Evolutionary conservation across 2,797 vertebrate genomes (phyloP).

Genomic region (Pteronotus mesoamericanus): DNA sequence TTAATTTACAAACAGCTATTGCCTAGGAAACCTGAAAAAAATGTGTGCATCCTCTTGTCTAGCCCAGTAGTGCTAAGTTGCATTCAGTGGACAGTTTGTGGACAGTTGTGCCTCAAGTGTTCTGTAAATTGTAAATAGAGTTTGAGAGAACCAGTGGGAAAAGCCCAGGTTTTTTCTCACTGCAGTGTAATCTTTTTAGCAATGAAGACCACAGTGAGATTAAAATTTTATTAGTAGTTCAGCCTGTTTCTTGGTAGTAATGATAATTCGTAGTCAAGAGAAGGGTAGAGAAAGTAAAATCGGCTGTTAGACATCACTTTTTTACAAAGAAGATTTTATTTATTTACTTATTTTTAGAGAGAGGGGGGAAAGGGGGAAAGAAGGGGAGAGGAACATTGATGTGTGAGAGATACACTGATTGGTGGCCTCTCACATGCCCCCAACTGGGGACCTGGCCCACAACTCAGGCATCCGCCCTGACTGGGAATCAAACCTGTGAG

Average conservation of each 20-base stretch:
- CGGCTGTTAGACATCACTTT: background rate
- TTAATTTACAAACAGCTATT: constrained; percentile 28
- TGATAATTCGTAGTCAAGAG: constrained; percentile 29
- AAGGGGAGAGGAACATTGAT: background rate
- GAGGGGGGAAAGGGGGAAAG: too few relatives aligned
- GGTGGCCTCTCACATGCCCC: background rate
- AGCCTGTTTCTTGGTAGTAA: constrained; percentile 41
- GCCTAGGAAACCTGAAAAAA: constrained; percentile 20
- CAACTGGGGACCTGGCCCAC: background rate
- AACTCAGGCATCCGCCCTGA: background rate
- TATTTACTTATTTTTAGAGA: background rate
- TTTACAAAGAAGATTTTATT: background rate
- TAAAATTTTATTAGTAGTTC: constrained; percentile 43
- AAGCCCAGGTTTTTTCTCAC: background rate
- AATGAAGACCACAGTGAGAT: constrained; percentile 18
- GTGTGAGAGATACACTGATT: background rate
- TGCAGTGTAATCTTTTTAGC: constrained; percentile 8
- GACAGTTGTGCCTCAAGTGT: constrained; percentile 15
- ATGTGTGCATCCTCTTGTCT: constrained; percentile 15
- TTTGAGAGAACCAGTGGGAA: background rate
- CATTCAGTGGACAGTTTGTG: constrained; percentile 3
- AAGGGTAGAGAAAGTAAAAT: constrained; percentile 24
- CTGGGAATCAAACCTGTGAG: background rate
- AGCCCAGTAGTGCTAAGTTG: constrained; percentile 11
- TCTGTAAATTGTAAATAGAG: constrained; percentile 49